These are phyloP conservation scores for Parazoanthus swiftii DNA, from an alignment of 92 coral and sea anemone genomes.

Conservation along the genomic window DNA sequence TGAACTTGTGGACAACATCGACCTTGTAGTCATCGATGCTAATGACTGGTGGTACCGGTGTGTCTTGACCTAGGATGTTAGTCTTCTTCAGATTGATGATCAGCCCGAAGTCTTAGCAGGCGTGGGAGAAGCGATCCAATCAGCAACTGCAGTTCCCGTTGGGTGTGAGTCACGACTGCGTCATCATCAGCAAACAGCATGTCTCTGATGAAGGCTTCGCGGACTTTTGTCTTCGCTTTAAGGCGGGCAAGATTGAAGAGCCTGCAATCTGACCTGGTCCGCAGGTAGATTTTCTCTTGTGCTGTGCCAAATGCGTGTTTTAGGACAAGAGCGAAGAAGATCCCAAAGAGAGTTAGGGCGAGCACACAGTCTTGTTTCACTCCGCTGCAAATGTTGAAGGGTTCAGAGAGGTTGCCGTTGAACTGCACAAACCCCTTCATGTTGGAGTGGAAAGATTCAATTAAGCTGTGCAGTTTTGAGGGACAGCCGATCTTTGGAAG, in stretches of 20 bases:
- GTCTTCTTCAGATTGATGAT: too few species aligned
- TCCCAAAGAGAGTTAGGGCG: constrained; percentile 7
- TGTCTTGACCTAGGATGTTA: constrained; percentile 19
- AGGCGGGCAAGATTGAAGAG: constrained; percentile 43
- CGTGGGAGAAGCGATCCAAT: constrained; percentile 41
- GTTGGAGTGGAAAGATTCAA: constrained; percentile 18
- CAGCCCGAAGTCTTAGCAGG: constrained; percentile 22
- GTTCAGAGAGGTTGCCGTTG: constrained; percentile 11
- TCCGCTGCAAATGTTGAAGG: constrained; percentile 29
- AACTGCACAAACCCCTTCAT: constrained; percentile 9
- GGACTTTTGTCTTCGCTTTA: constrained; percentile 44
- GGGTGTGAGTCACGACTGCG: constrained; percentile 43
- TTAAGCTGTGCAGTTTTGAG: background rate
- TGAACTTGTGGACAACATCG: constrained; percentile 22
- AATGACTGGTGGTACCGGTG: background rate
- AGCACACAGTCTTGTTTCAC: constrained; percentile 42
- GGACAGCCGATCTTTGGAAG: constrained; percentile 29
- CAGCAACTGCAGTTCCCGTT: constrained; percentile 39
- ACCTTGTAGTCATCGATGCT: constrained; percentile 25
- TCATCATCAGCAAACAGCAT: constrained; percentile 52
- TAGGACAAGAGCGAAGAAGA: too few species aligned
- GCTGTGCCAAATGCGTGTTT: background rate
- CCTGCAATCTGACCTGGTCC: constrained; percentile 51
- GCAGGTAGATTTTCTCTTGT: constrained; percentile 39
- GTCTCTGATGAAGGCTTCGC: constrained; percentile 30